A percentile compares a stretch with the other conserved stretches of the same genome.
phyloP scores from a whole-genome alignment of 2,797 vertebrate genomes.

The Brotula barbata region DNA sequence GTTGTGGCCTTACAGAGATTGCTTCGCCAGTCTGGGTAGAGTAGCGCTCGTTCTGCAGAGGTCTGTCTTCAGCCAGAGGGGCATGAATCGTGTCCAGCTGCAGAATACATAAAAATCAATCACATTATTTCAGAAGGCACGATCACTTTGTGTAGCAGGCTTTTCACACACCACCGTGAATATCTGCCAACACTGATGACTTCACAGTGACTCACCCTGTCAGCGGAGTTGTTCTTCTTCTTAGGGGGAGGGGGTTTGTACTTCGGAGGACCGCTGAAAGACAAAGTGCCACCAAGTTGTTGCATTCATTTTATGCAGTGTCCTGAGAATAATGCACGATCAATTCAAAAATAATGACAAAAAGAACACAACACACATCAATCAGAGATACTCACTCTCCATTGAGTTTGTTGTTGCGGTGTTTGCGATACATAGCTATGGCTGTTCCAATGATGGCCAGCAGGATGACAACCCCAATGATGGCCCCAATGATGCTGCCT shows the following conservation, averaged over 20 bases:
- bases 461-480: constrained; percentile 75
- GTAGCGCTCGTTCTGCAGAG: constrained; percentile 34
- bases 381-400: constrained; percentile 72
- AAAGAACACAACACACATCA: not conserved
- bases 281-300: constrained; percentile 39
- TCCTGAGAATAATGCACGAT: not conserved
- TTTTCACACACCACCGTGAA: too few species aligned
- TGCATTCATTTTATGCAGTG: constrained; percentile 14
- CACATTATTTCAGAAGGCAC: constrained; percentile 11
- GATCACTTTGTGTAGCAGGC: too few species aligned
- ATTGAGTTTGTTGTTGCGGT: constrained; percentile 37
- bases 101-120: constrained; percentile 31
- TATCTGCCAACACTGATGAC: too few species aligned
- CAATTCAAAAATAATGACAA: constrained; percentile 2
- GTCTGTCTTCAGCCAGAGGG: constrained; percentile 23
- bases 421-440: constrained; percentile 71
- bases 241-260: constrained; percentile 81
- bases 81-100: constrained; percentile 20
- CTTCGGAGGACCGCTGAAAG: constrained; percentile 76
- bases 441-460: constrained; percentile 72
- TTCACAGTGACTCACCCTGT: constrained; percentile 64
- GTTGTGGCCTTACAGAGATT: constrained; percentile 67
- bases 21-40: constrained; percentile 64
- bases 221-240: constrained; percentile 59
- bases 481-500: constrained; percentile 73